phyloP scores from a whole-genome alignment of 2,113 vertebrate genomes.

The Scomber scombrus region DNA sequence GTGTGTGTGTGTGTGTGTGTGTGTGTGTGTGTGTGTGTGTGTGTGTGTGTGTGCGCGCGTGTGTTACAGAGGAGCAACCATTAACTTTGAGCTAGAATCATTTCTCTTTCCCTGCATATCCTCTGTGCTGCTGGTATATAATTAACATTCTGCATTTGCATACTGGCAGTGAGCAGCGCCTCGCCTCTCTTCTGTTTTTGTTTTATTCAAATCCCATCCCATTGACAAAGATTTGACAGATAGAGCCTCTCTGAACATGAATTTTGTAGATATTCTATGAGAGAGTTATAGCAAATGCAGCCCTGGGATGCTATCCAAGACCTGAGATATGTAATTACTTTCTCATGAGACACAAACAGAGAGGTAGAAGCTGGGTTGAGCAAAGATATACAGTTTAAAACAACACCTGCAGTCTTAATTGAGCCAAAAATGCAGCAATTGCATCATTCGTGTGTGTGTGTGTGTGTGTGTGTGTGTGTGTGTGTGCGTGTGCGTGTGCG shows the following conservation, averaged over 20 bases:
- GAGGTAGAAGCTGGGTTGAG: conserved; percentile 47
- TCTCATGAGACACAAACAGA: conserved; percentile 70
- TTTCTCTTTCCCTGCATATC: conserved; percentile 70
- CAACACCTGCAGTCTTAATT: conserved; percentile 67
- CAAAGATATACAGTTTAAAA: conserved; percentile 55
- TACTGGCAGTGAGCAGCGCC: conserved; percentile 68
- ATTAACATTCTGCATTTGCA: conserved; percentile 82
- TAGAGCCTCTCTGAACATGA: conserved; percentile 73
- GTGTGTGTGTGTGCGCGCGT: conserved; percentile 25
- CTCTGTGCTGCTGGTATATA: conserved; percentile 68
- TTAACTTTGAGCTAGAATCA: conserved; percentile 67
- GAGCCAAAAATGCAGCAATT: conserved; percentile 38
- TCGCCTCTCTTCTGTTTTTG: conserved; percentile 70
- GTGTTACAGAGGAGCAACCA: conserved; percentile 53
- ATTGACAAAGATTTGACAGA: conserved; percentile 78
- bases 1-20: conserved; percentile 17
- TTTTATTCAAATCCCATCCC: conserved; percentile 80
- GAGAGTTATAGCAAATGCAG: conserved; percentile 68
- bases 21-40: background rate
- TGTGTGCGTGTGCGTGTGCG: no score
- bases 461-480: background rate
- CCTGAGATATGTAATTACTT: conserved; percentile 71
- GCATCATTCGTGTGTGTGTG: conserved; percentile 18
- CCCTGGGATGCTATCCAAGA: conserved; percentile 65
- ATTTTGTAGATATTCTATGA: conserved; percentile 71